A percentile compares a stretch with the other conserved stretches of the same genome.
Conservation (phyloP, 2,888 invertebrate genomes). For the Nomada lathburiana region DNA sequence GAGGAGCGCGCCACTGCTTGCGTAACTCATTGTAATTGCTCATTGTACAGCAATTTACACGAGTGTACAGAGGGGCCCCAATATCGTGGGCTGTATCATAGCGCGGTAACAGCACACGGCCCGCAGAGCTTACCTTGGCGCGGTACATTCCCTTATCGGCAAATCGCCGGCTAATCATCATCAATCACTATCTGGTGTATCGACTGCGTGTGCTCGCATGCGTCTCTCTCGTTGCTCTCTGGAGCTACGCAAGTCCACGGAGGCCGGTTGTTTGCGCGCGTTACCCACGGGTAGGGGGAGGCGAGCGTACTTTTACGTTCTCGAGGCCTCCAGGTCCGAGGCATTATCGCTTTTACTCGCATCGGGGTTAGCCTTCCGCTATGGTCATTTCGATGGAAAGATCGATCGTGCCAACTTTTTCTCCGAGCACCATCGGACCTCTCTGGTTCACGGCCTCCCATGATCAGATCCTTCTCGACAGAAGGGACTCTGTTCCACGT, state of each 20-base stretch:
- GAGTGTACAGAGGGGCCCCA: conserved; percentile 74
- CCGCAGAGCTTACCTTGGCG: conserved; percentile 70
- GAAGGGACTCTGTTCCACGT: not conserved
- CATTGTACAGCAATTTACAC: conserved; percentile 80
- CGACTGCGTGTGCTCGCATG: conserved; percentile 63
- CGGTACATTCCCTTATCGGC: conserved; percentile 82
- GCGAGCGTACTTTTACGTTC: conserved; percentile 62
- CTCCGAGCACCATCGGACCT: conserved; percentile 8
- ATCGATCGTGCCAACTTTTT: conserved; percentile 67
- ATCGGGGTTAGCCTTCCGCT: conserved; percentile 71
- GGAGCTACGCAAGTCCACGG: conserved; percentile 42
- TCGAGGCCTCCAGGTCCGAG: conserved; percentile 58
- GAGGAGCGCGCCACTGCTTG: conserved; percentile 14
- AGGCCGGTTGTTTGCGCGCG: conserved; percentile 46
- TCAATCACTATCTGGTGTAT: conserved; percentile 82
- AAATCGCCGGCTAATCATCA: conserved; percentile 83
- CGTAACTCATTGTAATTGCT: conserved; percentile 75
- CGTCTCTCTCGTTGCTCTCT: conserved; percentile 50
- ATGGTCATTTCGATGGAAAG: conserved; percentile 71
- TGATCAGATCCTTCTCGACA: conserved; percentile 13
- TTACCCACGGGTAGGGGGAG: conserved; percentile 24
- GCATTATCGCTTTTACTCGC: conserved; percentile 73
- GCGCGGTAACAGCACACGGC: conserved; percentile 63
- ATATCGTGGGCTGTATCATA: conserved; percentile 80
- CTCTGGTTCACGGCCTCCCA: conserved; percentile 35